These are phyloP conservation scores for Sesamia nonagrioides DNA, from an alignment of 1,140 invertebrate species.

Conservation along the genomic window DNA sequence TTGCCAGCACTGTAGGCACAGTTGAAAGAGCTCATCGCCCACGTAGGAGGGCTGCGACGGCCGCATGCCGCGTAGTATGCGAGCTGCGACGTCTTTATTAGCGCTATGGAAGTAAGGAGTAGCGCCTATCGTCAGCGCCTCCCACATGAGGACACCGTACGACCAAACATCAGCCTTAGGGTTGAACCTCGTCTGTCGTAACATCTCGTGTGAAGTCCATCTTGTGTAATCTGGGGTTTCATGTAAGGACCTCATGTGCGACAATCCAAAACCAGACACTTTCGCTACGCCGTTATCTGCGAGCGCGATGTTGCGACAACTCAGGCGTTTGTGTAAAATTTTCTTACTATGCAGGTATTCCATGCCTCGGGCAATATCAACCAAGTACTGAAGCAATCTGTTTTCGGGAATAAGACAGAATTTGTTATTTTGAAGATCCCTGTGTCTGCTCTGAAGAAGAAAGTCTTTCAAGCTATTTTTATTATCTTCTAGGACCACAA, in stretches of 20 bases:
- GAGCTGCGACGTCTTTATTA: constrained; percentile 90
- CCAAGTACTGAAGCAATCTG: constrained; percentile 88
- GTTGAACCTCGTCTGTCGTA: constrained; percentile 90
- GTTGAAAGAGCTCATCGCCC: constrained; percentile 93
- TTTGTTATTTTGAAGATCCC: constrained; percentile 88
- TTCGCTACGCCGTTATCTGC: constrained; percentile 90
- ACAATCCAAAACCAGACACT: constrained; percentile 91
- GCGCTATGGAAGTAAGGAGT: constrained; percentile 92
- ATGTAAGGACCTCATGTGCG: constrained; percentile 84
- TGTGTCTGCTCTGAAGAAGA: constrained; percentile 89
- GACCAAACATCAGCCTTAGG: constrained; percentile 94
- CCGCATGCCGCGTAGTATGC: constrained; percentile 90
- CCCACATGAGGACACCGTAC: constrained; percentile 94
- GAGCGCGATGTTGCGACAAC: constrained; percentile 91
- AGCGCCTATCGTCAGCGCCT: constrained; percentile 93
- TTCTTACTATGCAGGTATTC: constrained; percentile 89
- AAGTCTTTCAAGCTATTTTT: constrained; percentile 90
- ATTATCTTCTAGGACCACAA: constrained; percentile 91
- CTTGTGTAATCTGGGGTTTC: constrained; percentile 90
- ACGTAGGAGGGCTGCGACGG: constrained; percentile 92
- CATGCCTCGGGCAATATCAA: constrained; percentile 90
- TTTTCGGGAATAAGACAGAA: constrained; percentile 90
- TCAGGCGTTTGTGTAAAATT: constrained; percentile 91
- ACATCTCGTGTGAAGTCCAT: constrained; percentile 93
- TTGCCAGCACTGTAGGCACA: constrained; percentile 95